Conservation (phyloP, 1,140 invertebrate genomes). For the Drosophila grimshawi region DNA sequence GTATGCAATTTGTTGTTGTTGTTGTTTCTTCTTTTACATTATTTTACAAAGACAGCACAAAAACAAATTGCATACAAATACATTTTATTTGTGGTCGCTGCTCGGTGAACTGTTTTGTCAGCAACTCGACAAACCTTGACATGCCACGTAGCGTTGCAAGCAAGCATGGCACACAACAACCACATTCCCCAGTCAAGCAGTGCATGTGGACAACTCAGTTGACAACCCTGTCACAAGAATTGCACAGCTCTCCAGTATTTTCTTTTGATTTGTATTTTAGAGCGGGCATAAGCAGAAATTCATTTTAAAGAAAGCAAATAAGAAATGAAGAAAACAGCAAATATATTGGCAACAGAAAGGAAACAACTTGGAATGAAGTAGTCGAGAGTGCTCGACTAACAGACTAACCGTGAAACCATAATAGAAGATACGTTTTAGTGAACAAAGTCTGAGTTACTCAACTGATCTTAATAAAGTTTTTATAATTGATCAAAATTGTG, state of each 20-base stretch:
- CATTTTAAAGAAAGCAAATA: too few relatives aligned
- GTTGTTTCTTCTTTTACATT: neutral
- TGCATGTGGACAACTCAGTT: conserved; percentile 49
- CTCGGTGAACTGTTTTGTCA: conserved; percentile 47
- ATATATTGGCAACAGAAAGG: too few relatives aligned
- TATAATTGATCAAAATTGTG: too few relatives aligned
- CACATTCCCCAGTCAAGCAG: conserved; percentile 9
- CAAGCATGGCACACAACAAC: conserved; percentile 3
- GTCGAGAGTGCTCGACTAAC: too few relatives aligned
- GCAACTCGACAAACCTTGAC: conserved; percentile 58
- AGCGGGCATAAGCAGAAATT: neutral
- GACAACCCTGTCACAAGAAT: conserved; percentile 41
- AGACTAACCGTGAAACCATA: too few relatives aligned
- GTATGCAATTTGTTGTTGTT: conserved; percentile 26
- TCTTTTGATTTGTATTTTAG: conserved; percentile 12
- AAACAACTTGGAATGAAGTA: too few relatives aligned
- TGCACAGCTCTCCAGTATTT: neutral
- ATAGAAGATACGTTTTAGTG: too few relatives aligned
- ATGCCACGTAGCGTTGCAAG: conserved; percentile 43
- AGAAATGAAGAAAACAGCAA: too few relatives aligned
- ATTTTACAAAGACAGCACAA: conserved; percentile 34
- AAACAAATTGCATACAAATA: conserved; percentile 58
- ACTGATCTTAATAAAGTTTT: too few relatives aligned
- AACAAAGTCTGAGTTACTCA: too few relatives aligned
- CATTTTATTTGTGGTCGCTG: conserved; percentile 49